phyloP scores from a whole-genome alignment of 2,113 vertebrate genomes.

The Ciconia stormi region DNA sequence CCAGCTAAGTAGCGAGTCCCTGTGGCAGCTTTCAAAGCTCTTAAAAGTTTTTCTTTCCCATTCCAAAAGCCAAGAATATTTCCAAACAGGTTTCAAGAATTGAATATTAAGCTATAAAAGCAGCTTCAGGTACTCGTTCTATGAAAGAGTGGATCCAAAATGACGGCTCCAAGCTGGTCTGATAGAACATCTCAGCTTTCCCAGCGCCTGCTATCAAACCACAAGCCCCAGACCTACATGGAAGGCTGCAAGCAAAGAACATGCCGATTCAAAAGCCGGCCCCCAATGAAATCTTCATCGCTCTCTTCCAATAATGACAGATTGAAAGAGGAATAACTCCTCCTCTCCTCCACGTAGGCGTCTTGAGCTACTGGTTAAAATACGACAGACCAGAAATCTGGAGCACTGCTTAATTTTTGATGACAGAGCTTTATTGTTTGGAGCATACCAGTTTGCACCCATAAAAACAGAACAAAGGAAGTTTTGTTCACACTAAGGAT shows the following conservation, averaged over 20 bases:
- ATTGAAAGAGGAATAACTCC: not conserved
- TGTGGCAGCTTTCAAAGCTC: slow-evolving; percentile 49
- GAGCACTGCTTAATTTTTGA: slow-evolving; percentile 52
- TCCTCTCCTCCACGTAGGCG: not conserved
- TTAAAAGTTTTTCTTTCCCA: slow-evolving; percentile 47
- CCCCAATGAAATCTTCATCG: not conserved
- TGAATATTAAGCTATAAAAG: slow-evolving; percentile 64
- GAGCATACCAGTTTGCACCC: slow-evolving; percentile 71
- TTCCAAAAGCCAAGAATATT: slow-evolving; percentile 48
- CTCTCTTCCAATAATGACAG: not conserved
- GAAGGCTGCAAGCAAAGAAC: not conserved
- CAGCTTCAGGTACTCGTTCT: slow-evolving; percentile 41
- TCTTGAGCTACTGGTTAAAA: not conserved
- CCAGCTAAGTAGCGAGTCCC: slow-evolving; percentile 63
- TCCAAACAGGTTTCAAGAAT: slow-evolving; percentile 66
- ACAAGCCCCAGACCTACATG: not conserved
- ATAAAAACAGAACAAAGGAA: slow-evolving; percentile 74
- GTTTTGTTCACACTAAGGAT: slow-evolving; percentile 78
- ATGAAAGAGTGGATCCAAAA: not conserved
- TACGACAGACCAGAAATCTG: not conserved
- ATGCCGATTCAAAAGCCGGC: not conserved
- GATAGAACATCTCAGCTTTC: not conserved
- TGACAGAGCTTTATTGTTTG: slow-evolving; percentile 73
- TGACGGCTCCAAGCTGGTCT: not conserved
- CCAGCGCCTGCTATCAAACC: not conserved